These are phyloP conservation scores for Pseudococcus longispinus DNA, from an alignment of 2,888 invertebrate species.

Conservation along the genomic window DNA sequence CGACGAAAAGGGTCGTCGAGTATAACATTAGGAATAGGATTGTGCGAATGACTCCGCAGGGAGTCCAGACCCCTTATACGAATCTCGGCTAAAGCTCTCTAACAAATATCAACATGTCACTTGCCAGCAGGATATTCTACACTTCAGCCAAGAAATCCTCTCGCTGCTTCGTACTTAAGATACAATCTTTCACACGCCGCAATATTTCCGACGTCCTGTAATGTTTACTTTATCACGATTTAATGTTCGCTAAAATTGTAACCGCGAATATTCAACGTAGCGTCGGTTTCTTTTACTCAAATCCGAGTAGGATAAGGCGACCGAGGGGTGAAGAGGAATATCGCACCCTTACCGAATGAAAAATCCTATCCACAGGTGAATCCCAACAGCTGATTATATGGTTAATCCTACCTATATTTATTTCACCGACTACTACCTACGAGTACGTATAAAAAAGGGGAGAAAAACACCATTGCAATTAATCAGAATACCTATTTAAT, in stretches of 20 bases:
- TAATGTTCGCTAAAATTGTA: constrained; percentile 18
- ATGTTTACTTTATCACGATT: constrained; percentile 29
- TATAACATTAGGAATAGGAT: constrained; percentile 1
- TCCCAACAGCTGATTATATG: background rate
- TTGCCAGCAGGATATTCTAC: constrained; percentile 50
- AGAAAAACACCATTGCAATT: background rate
- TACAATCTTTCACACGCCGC: constrained; percentile 47
- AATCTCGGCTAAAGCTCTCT: constrained; percentile 43
- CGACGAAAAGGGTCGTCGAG: constrained; percentile 14
- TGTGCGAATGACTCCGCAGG: constrained; percentile 50
- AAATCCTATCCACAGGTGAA: background rate
- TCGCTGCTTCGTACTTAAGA: constrained; percentile 4
- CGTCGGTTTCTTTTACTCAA: background rate
- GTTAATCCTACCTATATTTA: background rate
- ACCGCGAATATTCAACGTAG: background rate
- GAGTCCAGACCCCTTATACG: constrained; percentile 23
- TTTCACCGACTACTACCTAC: background rate
- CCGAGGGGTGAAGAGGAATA: background rate
- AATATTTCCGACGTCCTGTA: background rate
- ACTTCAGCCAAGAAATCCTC: constrained; percentile 21
- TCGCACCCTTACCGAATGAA: background rate
- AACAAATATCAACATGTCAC: constrained; percentile 54
- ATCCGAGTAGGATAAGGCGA: background rate
- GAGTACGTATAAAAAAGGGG: background rate
- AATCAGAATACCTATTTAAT: background rate